A percentile compares a stretch with the other conserved stretches of the same genome.
Evolutionary conservation across 2,888 invertebrate genomes (phyloP).

Genomic region (Phortica magna): DNA sequence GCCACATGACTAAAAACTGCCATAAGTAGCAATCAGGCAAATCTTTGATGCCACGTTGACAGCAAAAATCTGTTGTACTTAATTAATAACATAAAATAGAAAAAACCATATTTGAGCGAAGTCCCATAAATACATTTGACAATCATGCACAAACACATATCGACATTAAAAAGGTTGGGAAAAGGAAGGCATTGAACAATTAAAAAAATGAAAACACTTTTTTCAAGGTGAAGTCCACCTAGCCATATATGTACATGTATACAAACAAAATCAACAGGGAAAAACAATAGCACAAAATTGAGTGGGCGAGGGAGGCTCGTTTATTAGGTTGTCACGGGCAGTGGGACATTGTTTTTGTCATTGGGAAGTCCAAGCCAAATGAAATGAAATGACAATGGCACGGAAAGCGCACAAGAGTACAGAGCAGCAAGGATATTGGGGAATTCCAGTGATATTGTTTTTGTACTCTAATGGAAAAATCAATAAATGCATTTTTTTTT

Average conservation of each 20-base stretch:
- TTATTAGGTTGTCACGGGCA: not conserved
- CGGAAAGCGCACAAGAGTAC: constrained; percentile 9
- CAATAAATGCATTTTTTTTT: constrained; percentile 39
- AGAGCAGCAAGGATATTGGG: not conserved
- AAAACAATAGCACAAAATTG: constrained; percentile 1
- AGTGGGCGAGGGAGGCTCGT: not conserved
- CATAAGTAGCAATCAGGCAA: no score
- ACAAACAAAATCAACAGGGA: constrained; percentile 12
- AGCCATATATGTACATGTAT: not conserved
- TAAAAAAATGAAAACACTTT: constrained; percentile 11
- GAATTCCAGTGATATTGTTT: no score
- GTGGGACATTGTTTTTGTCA: not conserved
- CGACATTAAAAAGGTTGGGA: not conserved
- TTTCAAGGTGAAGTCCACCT: constrained; percentile 22
- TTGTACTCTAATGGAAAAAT: constrained; percentile 19
- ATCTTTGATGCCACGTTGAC: no score
- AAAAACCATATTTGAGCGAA: not conserved
- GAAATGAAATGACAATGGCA: not conserved
- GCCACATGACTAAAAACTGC: not conserved
- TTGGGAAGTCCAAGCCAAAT: constrained; percentile 33
- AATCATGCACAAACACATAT: not conserved
- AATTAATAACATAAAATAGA: no score
- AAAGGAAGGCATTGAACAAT: not conserved
- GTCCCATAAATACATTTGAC: not conserved
- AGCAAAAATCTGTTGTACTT: no score